phyloP scores from a whole-genome alignment of 2,113 vertebrate species.

The Pelodiscus sinensis region DNA sequence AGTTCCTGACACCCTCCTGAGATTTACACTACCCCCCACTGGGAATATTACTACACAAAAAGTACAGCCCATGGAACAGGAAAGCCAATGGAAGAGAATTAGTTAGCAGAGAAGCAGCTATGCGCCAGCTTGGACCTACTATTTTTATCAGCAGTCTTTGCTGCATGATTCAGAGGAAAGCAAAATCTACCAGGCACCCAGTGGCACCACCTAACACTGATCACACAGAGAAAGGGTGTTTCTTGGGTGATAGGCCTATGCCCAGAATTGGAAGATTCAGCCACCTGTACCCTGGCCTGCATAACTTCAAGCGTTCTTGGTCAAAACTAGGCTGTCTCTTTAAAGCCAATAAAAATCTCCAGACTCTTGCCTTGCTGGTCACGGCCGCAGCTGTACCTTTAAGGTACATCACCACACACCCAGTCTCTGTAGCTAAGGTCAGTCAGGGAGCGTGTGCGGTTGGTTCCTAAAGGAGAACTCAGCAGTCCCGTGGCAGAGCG shows the following conservation, averaged over 20 bases:
- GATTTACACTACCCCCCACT: not conserved
- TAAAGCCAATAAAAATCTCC: not conserved
- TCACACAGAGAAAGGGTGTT: not conserved
- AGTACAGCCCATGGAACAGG: not conserved
- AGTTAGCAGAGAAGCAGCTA: not conserved
- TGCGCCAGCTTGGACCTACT: not conserved
- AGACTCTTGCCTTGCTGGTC: not conserved
- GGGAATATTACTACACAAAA: not conserved
- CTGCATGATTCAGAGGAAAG: not conserved
- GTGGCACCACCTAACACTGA: not conserved
- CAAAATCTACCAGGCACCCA: not conserved
- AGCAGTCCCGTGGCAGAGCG: too few relatives aligned
- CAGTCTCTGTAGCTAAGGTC: not conserved
- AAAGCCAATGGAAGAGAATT: not conserved
- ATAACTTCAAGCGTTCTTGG: not conserved
- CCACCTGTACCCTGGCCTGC: not conserved
- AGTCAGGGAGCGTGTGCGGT: too few relatives aligned
- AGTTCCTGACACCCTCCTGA: not conserved
- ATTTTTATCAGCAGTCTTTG: not conserved
- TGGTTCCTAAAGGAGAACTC: not conserved
- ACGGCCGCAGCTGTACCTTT: not conserved
- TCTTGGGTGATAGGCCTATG: not conserved
- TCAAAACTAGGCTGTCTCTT: not conserved
- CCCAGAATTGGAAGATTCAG: not conserved
- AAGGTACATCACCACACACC: not conserved